Conservation (phyloP, 1,140 invertebrate species). For the Camponotus floridanus region DNA sequence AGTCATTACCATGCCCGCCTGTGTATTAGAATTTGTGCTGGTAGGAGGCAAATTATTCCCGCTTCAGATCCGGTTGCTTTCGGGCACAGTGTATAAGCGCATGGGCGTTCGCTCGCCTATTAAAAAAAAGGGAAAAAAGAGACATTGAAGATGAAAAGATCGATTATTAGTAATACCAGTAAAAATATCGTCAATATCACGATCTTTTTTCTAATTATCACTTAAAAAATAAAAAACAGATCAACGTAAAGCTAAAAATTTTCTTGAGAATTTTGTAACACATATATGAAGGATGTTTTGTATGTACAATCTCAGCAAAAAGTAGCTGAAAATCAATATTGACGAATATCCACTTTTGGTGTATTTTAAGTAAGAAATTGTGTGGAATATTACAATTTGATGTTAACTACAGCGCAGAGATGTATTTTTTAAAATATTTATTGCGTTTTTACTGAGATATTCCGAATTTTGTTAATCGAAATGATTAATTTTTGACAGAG, state of each 20-base stretch:
- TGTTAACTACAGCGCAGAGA: too few species aligned
- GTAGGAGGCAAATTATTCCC: conserved; percentile 77
- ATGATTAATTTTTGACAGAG: too few species aligned
- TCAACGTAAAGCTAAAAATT: background rate
- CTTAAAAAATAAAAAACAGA: background rate
- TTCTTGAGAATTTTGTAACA: background rate
- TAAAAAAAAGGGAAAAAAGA: conserved; percentile 12
- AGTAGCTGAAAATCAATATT: too few species aligned
- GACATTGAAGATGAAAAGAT: conserved; percentile 44
- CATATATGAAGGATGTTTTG: too few species aligned
- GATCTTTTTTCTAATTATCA: background rate
- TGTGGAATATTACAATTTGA: too few species aligned
- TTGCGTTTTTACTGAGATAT: too few species aligned
- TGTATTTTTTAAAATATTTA: too few species aligned
- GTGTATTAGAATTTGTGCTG: conserved; percentile 82
- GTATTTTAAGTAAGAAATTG: too few species aligned
- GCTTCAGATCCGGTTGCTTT: conserved; percentile 72
- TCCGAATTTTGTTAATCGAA: too few species aligned
- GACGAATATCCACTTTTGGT: too few species aligned
- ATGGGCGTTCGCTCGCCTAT: conserved; percentile 43
- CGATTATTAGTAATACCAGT: conserved; percentile 1
- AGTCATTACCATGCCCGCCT: conserved; percentile 80
- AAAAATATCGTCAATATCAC: conserved; percentile 11
- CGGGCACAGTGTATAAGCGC: conserved; percentile 69
- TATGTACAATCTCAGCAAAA: too few species aligned